These are phyloP conservation scores for Holothuria glaberrima DNA, from an alignment of 35 echinoderm and acorn worm genomes.

Conservation along the genomic window DNA sequence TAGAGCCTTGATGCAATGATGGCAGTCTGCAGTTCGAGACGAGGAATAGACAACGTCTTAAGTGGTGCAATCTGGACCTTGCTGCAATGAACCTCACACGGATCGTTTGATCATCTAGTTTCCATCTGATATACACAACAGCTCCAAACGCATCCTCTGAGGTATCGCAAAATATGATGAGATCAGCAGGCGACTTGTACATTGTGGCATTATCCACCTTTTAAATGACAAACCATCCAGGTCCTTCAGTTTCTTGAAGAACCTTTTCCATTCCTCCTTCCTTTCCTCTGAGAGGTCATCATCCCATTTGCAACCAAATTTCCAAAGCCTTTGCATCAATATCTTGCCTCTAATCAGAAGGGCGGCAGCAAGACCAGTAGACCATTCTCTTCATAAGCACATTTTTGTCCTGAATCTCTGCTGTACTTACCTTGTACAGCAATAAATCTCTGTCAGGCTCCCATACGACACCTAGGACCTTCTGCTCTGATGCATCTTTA, in stretches of 20 bases:
- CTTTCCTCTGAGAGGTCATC: not conserved
- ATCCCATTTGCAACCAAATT: constrained; percentile 13
- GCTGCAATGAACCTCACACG: constrained; percentile 32
- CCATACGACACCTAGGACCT: constrained; percentile 53
- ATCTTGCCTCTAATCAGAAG: constrained; percentile 6
- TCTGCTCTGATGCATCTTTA: no score
- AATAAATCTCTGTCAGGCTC: constrained; percentile 12
- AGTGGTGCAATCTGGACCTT: constrained; percentile 54
- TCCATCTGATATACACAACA: constrained; percentile 49
- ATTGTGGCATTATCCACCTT: constrained; percentile 38
- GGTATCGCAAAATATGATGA: constrained; percentile 57
- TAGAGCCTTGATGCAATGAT: constrained; percentile 24
- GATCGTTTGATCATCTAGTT: not conserved
- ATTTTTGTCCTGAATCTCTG: not conserved
- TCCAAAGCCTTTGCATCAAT: constrained; percentile 44
- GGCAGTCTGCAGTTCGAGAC: constrained; percentile 50
- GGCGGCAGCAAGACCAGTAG: constrained; percentile 32
- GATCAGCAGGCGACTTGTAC: not conserved
- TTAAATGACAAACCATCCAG: not conserved
- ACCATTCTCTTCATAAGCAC: no score
- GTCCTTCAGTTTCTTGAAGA: constrained; percentile 19
- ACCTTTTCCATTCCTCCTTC: constrained; percentile 28
- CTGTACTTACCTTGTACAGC: not conserved
- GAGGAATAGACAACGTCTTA: constrained; percentile 49
- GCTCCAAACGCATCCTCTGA: constrained; percentile 60